Base-by-base conservation (phyloP, 1,140 invertebrate species). In the Psix sp. region DNA sequence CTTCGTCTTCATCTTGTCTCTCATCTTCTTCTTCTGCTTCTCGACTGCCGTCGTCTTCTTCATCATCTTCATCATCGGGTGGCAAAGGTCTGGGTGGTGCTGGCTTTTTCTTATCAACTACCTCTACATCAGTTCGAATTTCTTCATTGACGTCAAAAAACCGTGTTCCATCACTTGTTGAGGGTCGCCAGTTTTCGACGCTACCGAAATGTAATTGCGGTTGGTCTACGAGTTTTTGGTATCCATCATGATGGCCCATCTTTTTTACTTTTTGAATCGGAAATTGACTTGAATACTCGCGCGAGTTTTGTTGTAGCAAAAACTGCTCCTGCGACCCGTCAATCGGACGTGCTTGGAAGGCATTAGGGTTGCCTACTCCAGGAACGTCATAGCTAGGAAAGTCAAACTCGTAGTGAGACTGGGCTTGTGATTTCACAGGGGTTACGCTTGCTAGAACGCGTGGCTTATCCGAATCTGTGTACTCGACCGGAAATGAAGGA, bases 51-150 rank as follows among this genome's bases (percentile, higher is more conserved):
- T 79, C 79, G 13, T 35, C 1, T 0, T 79, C 77, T 7, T 72
- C 77, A 5, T 77, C 76, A 21, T 75, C 54, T 2, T n/a, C 26
- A 10, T 75, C 74, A 0, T 74, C 75, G 10, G 66, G 48, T 9
- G 54, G 13, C 5, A 77, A 70, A 0, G 74, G 60, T 9, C 66
- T 54, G 1, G 80, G 78, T 0, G 75, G 73, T 0, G 62, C 17
- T 0, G 80, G 79, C 35, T 82, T 82, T 36, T 84, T 85, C 13
- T 79, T 83, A 13, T 82, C 65, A 5, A 87, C 77, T 5, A 86
- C 57, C 38, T 87, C 84, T 3, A 82, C 84, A 36, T 86, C 84
- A 0, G 77, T 72, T 15, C 77, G 57, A 18, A 86, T 84, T 29
- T 70, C 62, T 11, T 78, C 76, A n/a, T 46, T 9, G 79, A 74